Percentiles rank a stretch among this genome's conserved stretches.
Conservation (phyloP, 2,888 invertebrate species). For the Drosophila birchii region DNA sequence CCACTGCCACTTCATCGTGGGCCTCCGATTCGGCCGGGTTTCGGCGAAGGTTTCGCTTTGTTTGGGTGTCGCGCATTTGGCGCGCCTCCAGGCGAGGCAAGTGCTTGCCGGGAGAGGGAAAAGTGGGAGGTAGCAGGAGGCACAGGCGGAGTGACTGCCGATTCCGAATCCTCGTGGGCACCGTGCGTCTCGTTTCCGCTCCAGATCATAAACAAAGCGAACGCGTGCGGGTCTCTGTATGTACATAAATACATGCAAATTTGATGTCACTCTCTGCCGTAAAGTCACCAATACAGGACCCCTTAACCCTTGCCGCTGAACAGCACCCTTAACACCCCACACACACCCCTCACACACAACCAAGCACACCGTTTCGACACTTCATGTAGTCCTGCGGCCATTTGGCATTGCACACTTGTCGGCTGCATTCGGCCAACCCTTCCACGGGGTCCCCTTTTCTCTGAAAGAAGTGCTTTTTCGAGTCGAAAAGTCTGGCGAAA, state of each 20-base stretch:
- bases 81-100: slow-evolving; percentile 25
- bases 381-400: slow-evolving; percentile 31
- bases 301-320: not conserved
- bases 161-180: slow-evolving; percentile 32
- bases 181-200: slow-evolving; percentile 68
- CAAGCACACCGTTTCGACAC: slow-evolving; percentile 2
- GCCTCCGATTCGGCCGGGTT: slow-evolving; percentile 31
- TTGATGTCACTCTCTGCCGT: slow-evolving; percentile 27
- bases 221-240: slow-evolving; percentile 46
- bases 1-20: slow-evolving; percentile 19
- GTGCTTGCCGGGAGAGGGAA: slow-evolving; percentile 2
- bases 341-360: not conserved
- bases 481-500: not conserved
- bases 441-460: not conserved
- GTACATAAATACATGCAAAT: slow-evolving; percentile 37
- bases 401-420: slow-evolving; percentile 58
- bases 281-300: slow-evolving; percentile 15
- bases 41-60: slow-evolving; percentile 28
- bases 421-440: slow-evolving; percentile 35
- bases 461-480: not conserved
- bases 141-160: not conserved
- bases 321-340: slow-evolving; percentile 2
- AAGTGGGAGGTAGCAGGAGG: not conserved
- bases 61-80: slow-evolving; percentile 36
- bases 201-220: slow-evolving; percentile 74